Base-by-base conservation (phyloP, 2,113 vertebrate genomes). In the Lophius piscatorius region DNA sequence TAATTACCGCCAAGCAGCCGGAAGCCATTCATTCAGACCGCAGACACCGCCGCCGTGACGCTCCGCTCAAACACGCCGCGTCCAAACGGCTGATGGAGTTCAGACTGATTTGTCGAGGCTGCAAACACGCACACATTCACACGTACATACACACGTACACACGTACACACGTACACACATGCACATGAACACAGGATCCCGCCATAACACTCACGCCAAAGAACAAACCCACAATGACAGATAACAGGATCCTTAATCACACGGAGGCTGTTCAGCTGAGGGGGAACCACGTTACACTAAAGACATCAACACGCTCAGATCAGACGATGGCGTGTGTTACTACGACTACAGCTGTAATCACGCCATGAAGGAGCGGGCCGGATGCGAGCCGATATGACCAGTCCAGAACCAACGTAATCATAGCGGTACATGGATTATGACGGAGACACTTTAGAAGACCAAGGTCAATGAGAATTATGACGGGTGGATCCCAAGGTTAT, bases 161-260 rank as follows among this genome's bases (percentile, higher is more conserved):
- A n/a, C n/a, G n/a, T n/a, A n/a, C n/a, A n/a, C n/a, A n/a, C n/a
- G n/a, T n/a, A n/a, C n/a, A n/a, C n/a, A n/a, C n/a, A n/a, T n/a
- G n/a, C n/a, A n/a, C n/a, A n/a, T n/a, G n/a, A n/a, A n/a, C n/a
- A n/a, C n/a, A n/a, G n/a, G n/a, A n/a, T n/a, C n/a, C n/a, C n/a
- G n/a, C n/a, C n/a, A n/a, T n/a, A n/a, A n/a, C n/a, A n/a, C n/a
- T n/a, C n/a, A 28, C 4, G 8, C 26, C 26, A 28, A 28, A 28
- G 26, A 5, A 28, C 26, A 28, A 35, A 79, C 55, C 16, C 45
- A 47, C 73, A 47, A 63, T 63, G 50, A 57, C 56, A 66, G 82
- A 80, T 80, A 82, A 70, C 60, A 70, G 63, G 59, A 51, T 48
- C 54, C 54, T 61, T 80, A 82, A 86, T 82, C 80, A 80, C 70